Base-by-base conservation (phyloP, 2,797 vertebrate genomes). In the Leptatherina wallacei region DNA sequence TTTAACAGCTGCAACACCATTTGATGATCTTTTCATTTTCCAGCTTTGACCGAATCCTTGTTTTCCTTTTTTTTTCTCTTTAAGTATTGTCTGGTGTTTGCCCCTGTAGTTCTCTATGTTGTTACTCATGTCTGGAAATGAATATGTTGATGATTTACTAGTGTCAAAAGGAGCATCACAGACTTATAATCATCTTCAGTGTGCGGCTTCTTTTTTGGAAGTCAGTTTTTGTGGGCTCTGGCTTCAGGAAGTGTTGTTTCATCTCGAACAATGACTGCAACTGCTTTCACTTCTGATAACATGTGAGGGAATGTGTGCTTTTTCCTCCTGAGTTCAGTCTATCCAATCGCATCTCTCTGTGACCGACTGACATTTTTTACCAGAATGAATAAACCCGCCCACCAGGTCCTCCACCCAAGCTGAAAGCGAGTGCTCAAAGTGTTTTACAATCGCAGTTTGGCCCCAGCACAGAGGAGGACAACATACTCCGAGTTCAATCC, bases 401-500 rank as follows among this genome's bases (percentile, higher is more conserved):
- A 83, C 89, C 66, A 3, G 38, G 51, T 65, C 73, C 65, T 63
- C 79, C 78, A 30, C 69, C 70, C 78, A 22, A 69, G 55, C 83
- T 73, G 61, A 62, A 69, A 79, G 75, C 36, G 18, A 84, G 61
- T 14, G n/a, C 71, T 82, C 75, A 70, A 63, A 85, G 77, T 68
- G 64, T 81, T 80, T 84, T 75, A 67, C 85, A 83, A 77, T 71
- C 80, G 71, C 77, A 80, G 71, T 66, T 87, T 88, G 88, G 88
- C 87, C 89, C 80, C 73, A 30, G 71, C 78, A 71, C 49, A 80
- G 78, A 83, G 75, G 77, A 86, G 88, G 69, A 72, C 80, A 78
- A 70, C 78, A 75, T 81, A 69, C 88, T 71, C 76, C 1, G n/a
- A 82, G 85, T 70, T 80, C 54, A 85, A 77, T 88, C 90, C 91